Evolutionary conservation across 2,113 vertebrate genomes (phyloP).

Genomic region (Halcyon senegalensis): DNA sequence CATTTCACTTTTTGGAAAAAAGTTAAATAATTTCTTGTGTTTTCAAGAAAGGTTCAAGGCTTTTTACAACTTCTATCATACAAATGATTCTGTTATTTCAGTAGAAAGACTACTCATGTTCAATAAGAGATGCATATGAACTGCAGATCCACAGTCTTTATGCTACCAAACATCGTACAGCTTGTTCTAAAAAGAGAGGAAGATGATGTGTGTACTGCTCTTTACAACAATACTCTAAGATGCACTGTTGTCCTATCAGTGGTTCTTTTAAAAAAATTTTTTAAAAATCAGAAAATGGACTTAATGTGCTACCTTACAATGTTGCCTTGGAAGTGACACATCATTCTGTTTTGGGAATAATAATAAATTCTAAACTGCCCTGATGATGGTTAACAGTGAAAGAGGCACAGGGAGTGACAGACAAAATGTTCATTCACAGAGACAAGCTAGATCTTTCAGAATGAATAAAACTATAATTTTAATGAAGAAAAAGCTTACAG

Average conservation of each 20-base stretch:
- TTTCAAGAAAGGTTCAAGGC: neutral
- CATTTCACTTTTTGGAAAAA: neutral
- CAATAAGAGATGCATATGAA: neutral
- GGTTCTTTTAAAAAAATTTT: neutral
- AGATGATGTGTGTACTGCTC: neutral
- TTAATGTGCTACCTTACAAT: neutral
- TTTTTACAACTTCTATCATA: neutral
- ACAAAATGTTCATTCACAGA: neutral
- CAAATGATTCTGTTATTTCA: neutral
- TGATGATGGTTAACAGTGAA: neutral
- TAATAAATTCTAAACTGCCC: neutral
- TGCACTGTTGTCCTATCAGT: neutral
- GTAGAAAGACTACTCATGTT: neutral
- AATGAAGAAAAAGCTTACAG: conserved; percentile 31
- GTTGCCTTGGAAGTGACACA: neutral
- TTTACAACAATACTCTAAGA: neutral
- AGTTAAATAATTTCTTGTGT: neutral
- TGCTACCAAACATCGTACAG: neutral
- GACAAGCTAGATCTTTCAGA: neutral
- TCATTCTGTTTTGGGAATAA: neutral
- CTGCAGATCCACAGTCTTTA: neutral
- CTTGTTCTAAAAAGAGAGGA: neutral
- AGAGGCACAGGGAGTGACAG: neutral
- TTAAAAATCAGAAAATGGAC: neutral
- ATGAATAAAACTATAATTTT: conserved; percentile 9